Conservation (phyloP, 2,888 invertebrate species). For the Microchrysa polita region DNA sequence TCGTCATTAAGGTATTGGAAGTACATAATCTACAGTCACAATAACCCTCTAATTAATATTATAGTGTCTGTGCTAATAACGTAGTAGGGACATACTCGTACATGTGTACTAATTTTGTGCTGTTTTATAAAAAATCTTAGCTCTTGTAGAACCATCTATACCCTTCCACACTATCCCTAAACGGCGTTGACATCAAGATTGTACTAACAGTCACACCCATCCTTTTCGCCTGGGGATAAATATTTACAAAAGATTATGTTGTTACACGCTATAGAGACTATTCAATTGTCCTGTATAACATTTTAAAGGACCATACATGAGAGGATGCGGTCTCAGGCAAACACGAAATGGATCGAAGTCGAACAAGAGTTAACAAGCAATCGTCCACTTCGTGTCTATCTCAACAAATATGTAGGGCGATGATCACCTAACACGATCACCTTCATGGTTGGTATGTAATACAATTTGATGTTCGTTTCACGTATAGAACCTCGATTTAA, state of each 20-base stretch:
- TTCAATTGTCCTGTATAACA: conserved; percentile 32
- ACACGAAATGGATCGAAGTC: conserved; percentile 5
- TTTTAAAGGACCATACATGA: conserved; percentile 34
- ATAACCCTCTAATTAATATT: no score
- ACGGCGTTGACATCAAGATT: conserved; percentile 7
- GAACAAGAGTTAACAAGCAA: conserved; percentile 37
- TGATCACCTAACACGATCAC: conserved; percentile 40
- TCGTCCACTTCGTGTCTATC: conserved; percentile 25
- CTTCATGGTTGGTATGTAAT: conserved; percentile 27
- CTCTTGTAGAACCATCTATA: no score
- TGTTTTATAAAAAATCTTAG: no score
- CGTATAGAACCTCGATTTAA: conserved; percentile 33
- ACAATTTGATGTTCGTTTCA: conserved; percentile 38
- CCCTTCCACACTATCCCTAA: no score
- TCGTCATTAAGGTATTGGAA: no score
- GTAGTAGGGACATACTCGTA: no score
- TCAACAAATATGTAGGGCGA: conserved; percentile 15
- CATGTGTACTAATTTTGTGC: no score
- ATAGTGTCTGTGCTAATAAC: no score
- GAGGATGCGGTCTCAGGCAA: conserved; percentile 39
- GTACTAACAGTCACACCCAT: conserved; percentile 26
- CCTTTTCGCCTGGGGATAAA: conserved; percentile 43
- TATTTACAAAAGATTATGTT: conserved; percentile 49
- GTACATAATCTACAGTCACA: no score
- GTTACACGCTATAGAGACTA: conserved; percentile 47